Percentiles rank a stretch among this genome's conserved stretches.
Conservation (phyloP, 2,113 vertebrate species). For the Leptocoma aspasia region DNA sequence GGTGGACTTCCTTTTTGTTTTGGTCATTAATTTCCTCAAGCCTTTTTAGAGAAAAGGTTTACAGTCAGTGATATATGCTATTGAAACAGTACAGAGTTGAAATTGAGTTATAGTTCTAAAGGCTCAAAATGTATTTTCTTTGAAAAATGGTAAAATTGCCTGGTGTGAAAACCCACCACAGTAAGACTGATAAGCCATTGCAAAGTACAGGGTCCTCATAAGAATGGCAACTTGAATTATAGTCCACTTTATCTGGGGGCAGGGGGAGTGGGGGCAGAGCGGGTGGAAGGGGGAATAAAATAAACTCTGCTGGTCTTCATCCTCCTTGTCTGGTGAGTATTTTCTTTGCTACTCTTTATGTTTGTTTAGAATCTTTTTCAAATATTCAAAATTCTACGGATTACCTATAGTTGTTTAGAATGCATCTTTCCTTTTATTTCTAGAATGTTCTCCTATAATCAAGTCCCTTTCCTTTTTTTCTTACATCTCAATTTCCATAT, state of each 20-base stretch:
- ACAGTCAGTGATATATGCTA: neutral
- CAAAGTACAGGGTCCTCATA: neutral
- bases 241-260: neutral
- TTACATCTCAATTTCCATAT: neutral
- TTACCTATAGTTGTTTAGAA: neutral
- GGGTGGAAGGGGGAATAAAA: neutral
- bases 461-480: neutral
- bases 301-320: neutral
- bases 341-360: neutral
- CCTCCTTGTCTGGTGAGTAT: neutral
- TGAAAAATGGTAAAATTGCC: neutral
- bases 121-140: neutral
- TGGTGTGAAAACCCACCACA: neutral
- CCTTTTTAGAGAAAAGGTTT: neutral
- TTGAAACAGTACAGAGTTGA: neutral
- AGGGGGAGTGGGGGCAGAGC: no score
- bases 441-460: neutral
- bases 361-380: neutral
- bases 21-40: neutral
- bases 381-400: neutral
- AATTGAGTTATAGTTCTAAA: neutral
- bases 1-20: neutral
- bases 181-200: neutral
- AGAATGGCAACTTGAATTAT: neutral
- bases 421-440: neutral